Base-by-base conservation (phyloP, 1,140 invertebrate genomes). In the Cherax quadricarinatus region DNA sequence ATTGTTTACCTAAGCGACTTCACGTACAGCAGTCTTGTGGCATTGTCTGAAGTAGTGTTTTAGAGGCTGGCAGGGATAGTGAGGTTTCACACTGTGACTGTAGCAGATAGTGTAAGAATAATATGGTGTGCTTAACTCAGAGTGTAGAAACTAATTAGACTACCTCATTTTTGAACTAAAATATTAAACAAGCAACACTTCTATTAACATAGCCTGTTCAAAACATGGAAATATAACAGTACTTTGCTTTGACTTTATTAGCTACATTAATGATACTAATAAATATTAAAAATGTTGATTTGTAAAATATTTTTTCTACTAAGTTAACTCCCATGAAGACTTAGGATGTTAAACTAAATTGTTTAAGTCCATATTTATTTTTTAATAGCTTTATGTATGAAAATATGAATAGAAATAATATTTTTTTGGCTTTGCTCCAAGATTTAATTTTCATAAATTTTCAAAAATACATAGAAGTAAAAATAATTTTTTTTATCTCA, bases 91-190 rank as follows among this genome's bases (percentile, higher is more conserved):
- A 75, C 30, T 75, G 70, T 75, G n/a, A 12, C n/a, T 75, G n/a
- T 75, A 30, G 70, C 70, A 75, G 24, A 30, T 75, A 75, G 24
- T 30, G 70, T 75, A 75, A 75, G n/a, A 30, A n/a, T 75, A 75
- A n/a, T n/a, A 75, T 0, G 6, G 7, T 75, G 24, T 66, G 14
- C 14, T 9, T 75, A 75, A 75, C 70, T n/a, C 21, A 75, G 24
- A 75, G 70, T 75, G 70, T 75, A 30, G n/a, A 75, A 75, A 0
- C 70, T 75, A 30, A 6, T n/a, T 75, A 30, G 7, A 75, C 9
- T 75, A n/a, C 9, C n/a, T 30, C 3, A 21, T 75, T 10, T 30
- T 30, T 30, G 24, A 30, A 10, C n/a, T 66, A 18, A 66, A 12
- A 66, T 1, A 66, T 21, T 14, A 66, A 18, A 66, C 21, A 21